Evolutionary conservation across 2,797 vertebrate genomes (phyloP).

Genomic region (Lagorchestes hirsutus): DNA sequence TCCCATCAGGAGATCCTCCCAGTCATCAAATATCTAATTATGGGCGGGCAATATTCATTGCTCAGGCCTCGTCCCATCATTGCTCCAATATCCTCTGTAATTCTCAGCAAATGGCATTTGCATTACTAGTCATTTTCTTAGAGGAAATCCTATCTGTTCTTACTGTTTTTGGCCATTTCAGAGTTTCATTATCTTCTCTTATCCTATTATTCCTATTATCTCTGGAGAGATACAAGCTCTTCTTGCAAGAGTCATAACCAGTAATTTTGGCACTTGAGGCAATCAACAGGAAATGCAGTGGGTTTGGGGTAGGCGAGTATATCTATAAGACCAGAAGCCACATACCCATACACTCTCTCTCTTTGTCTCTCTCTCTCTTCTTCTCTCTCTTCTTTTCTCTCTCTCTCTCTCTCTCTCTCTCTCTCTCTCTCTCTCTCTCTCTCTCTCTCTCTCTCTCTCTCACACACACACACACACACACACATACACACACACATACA

Average conservation of each 20-base stretch:
- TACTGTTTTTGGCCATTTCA: background rate
- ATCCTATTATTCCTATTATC: background rate
- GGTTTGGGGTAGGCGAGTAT: background rate
- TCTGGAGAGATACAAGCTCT: background rate
- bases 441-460: too few species aligned
- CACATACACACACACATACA: background rate
- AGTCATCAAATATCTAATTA: background rate
- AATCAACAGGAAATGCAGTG: background rate
- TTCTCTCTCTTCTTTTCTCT: too few species aligned
- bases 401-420: too few species aligned
- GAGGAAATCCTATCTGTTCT: background rate
- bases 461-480: too few species aligned
- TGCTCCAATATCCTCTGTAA: background rate
- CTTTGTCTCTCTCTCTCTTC: too few species aligned
- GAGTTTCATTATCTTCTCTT: background rate
- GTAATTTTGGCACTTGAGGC: background rate
- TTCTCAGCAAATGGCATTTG: background rate
- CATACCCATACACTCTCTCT: background rate
- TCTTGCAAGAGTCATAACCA: background rate
- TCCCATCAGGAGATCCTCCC: background rate
- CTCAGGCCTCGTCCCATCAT: background rate
- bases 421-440: too few species aligned
- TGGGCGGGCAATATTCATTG: background rate
- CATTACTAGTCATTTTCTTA: background rate
- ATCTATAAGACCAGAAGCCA: background rate